Evolutionary conservation across 2,888 invertebrate species (phyloP), one percentile per base, ranked within the genome.

Genomic region (Melinopterus prodromus): DNA sequence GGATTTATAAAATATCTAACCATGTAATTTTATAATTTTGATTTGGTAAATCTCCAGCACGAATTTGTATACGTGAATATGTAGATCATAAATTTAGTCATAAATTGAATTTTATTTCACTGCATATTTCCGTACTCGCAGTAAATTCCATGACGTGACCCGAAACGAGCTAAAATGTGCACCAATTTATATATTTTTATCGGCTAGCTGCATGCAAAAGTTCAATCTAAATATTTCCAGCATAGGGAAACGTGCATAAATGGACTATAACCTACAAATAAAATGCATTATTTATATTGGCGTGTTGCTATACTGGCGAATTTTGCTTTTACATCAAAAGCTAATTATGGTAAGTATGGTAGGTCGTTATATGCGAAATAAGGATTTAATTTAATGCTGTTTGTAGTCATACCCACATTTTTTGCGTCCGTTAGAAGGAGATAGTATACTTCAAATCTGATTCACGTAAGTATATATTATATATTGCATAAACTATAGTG

Each of bases 141-240:
- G 53, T 53, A 53, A 53, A 53, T 53, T 53, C 53, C 7, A 12
- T 53, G 9, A 53, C 53, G 53, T 53, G 53, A 53, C 53, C 5
- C 53, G 53, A 7, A 53, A 53, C 53, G 53, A 9, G 9, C 53
- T 53, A 53, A 53, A 53, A 53, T 53, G 53, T 53, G 53, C 53
- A 53, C 9, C 53, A 53, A 53, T 53, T 53, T 53, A 53, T 53
- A 53, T 53, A 53, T 53, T 53, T 53, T 53, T 53, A 53, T 53
- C 53, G 53, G 53, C 53, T 53, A 53, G 53, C 53, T 53, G 53
- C 53, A 53, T 53, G 53, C 53, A 53, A 53, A 53, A 53, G 53
- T 53, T 53, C 53, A 53, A 53, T 53, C 53, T 53, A 53, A 53
- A 53, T 53, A 53, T 53, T 53, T 53, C 5, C 53, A 53, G 53